Conservation (phyloP, 1,140 invertebrate genomes). For the Diabrotica undecimpunctata region DNA sequence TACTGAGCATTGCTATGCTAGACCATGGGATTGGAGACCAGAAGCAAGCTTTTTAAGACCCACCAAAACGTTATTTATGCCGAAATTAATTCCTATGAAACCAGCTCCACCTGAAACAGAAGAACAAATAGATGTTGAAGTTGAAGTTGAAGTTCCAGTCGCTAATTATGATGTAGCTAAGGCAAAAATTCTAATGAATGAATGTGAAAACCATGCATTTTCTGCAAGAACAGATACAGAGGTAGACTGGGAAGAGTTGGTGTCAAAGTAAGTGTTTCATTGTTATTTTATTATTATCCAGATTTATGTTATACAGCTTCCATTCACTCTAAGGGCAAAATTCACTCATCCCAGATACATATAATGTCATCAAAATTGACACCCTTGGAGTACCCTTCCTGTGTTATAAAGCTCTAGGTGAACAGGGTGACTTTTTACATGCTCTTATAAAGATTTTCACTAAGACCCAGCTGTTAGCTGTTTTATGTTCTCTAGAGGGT, state of each 20-base stretch:
- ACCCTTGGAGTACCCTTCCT: too few relatives aligned
- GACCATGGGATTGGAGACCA: constrained; percentile 67
- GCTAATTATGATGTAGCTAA: constrained; percentile 63
- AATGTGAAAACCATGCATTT: constrained; percentile 63
- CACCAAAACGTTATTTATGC: constrained; percentile 54
- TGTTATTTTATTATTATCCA: constrained; percentile 8
- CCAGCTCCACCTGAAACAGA: constrained; percentile 32
- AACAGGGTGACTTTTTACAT: too few relatives aligned
- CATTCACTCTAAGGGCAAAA: too few relatives aligned
- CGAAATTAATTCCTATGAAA: constrained; percentile 34
- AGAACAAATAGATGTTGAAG: constrained; percentile 54
- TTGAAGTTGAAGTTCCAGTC: constrained; percentile 24
- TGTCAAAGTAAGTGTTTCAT: constrained; percentile 54
- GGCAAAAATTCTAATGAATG: constrained; percentile 65
- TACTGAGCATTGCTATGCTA: constrained; percentile 68
- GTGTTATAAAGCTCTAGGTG: too few relatives aligned
- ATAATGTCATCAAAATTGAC: too few relatives aligned
- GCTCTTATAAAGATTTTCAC: too few relatives aligned
- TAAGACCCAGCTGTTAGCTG: too few relatives aligned
- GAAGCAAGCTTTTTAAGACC: constrained; percentile 64
- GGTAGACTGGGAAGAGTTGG: constrained; percentile 69
- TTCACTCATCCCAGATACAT: too few relatives aligned
- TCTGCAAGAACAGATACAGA: constrained; percentile 58
- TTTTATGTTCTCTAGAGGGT: too few relatives aligned
- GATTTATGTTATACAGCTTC: constrained; percentile 6